phyloP scores from a whole-genome alignment of 2,113 vertebrate species.

The Stercorarius parasiticus region DNA sequence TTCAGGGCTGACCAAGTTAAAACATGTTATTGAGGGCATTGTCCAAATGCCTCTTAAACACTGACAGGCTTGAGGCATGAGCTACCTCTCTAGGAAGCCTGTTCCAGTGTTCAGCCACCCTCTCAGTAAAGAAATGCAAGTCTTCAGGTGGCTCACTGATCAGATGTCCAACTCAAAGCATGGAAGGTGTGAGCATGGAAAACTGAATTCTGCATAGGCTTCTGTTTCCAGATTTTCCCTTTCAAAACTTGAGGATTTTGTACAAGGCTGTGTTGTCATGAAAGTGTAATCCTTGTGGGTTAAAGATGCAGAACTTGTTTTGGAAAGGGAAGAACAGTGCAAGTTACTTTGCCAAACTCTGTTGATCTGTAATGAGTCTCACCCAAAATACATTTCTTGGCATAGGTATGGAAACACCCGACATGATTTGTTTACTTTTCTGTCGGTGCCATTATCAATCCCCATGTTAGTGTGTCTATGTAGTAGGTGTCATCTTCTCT shows the following conservation, averaged over 20 bases:
- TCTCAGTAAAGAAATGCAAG: neutral
- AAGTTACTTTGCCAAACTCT: neutral
- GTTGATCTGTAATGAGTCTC: neutral
- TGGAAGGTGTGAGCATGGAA: neutral
- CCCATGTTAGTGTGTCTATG: accelerated
- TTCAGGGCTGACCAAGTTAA: neutral
- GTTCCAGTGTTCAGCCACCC: neutral
- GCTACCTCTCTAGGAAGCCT: neutral
- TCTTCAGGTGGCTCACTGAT: neutral
- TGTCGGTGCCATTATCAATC: neutral
- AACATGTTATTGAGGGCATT: neutral
- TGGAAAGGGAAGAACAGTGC: neutral
- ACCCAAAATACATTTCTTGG: accelerated
- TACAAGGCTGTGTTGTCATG: neutral
- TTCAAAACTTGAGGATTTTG: neutral
- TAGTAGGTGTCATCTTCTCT: neutral
- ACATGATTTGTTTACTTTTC: neutral
- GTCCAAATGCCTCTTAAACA: neutral
- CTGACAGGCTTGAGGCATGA: neutral
- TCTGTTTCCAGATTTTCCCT: neutral
- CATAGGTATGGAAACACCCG: neutral
- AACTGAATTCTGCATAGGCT: neutral
- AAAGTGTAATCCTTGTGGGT: neutral
- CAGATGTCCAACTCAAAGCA: neutral
- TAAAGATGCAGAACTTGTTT: neutral